phyloP scores from a whole-genome alignment of 1,140 invertebrate species.

The Drosophila sproati region DNA sequence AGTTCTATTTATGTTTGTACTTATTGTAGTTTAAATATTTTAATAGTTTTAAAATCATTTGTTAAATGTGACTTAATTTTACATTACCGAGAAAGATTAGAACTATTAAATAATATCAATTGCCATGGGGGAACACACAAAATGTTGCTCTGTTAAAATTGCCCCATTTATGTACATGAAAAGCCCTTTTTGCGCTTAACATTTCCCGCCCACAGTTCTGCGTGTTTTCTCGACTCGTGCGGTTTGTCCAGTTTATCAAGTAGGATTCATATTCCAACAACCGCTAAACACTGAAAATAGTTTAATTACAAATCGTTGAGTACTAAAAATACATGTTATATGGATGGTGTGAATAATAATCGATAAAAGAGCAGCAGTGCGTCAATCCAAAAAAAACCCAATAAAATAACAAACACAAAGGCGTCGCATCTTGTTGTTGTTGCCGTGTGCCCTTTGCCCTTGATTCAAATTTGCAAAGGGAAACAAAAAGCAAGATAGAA shows the following conservation, averaged over 20 bases:
- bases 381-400: background rate
- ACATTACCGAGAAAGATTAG: no score
- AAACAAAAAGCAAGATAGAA: conserved; percentile 15
- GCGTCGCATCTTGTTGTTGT: background rate
- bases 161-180: conserved; percentile 21
- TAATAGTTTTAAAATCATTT: background rate
- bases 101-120: no score
- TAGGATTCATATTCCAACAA: conserved; percentile 28
- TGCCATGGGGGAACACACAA: no score
- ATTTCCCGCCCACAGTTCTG: conserved; percentile 63
- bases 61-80: no score
- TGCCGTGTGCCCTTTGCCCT: conserved; percentile 29
- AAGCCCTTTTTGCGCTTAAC: conserved; percentile 16
- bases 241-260: conserved; percentile 29
- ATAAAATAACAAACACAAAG: background rate
- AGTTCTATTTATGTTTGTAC: no score
- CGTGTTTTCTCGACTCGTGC: conserved; percentile 57
- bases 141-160: conserved; percentile 26
- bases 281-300: conserved; percentile 26
- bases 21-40: background rate
- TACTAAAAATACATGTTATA: conserved; percentile 18
- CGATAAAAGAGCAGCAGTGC: conserved; percentile 54
- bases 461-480: conserved; percentile 34
- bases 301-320: conserved; percentile 24
- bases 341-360: conserved; percentile 62